phyloP scores from a whole-genome alignment of 2,888 invertebrate species.

The Cerceris rybyensis region DNA sequence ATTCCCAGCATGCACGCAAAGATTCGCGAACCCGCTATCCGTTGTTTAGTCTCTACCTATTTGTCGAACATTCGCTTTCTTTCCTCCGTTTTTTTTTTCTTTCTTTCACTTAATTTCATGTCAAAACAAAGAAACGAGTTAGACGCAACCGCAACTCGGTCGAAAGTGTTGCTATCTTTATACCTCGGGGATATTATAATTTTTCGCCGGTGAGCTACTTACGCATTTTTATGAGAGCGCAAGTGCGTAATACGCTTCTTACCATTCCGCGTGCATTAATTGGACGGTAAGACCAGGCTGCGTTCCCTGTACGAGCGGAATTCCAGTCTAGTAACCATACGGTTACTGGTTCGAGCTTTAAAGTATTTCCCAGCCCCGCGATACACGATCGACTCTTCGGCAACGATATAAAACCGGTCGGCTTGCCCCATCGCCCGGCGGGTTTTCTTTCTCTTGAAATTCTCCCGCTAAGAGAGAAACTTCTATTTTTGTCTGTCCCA shows the following conservation, averaged over 20 bases:
- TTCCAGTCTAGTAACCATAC: conserved; percentile 76
- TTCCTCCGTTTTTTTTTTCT: too few relatives aligned
- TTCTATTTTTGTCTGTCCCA: conserved; percentile 7
- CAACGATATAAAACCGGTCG: conserved; percentile 31
- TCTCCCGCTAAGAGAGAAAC: neutral
- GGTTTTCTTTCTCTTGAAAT: conserved; percentile 10
- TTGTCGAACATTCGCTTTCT: too few relatives aligned
- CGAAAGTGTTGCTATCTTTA: neutral
- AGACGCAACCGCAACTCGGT: neutral
- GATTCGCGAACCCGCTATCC: neutral
- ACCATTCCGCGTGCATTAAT: conserved; percentile 67
- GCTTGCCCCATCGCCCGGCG: conserved; percentile 4
- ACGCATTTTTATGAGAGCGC: conserved; percentile 42
- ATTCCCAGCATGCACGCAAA: neutral
- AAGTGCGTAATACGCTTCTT: conserved; percentile 55
- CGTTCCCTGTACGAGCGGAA: conserved; percentile 67
- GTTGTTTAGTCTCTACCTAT: neutral
- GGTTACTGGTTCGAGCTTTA: conserved; percentile 59
- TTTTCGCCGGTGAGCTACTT: conserved; percentile 15
- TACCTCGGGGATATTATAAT: conserved; percentile 21
- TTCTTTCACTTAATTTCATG: neutral
- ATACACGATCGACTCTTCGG: conserved; percentile 46
- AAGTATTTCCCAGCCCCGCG: conserved; percentile 57
- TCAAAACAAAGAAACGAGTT: neutral
- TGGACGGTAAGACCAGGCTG: conserved; percentile 58